Base-by-base conservation (phyloP, 2,888 invertebrate genomes). In the Nemotelus nigrinus region DNA sequence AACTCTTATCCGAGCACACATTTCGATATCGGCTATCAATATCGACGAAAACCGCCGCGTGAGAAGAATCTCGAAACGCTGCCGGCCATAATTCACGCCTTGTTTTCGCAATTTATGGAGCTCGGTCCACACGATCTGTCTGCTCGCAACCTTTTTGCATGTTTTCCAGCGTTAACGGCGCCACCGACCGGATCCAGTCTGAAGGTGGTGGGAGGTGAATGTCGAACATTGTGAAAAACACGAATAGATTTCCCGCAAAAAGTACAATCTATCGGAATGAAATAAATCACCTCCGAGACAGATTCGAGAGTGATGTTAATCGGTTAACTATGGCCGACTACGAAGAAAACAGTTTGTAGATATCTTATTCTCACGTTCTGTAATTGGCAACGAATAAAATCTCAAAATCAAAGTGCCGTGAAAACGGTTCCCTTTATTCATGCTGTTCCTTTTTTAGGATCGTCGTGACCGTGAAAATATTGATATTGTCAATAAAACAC, bases 41-140 rank as follows among this genome's bases (percentile, higher is more conserved):
- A 70, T 8, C 44, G 4, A 50, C 2, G 70, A n/a, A 70, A 70
- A 53, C 70, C 43, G 25, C 25, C 25, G 70, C 70, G 70, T 70
- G 70, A 70, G 70, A 70, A 3, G 70, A 70, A 70, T 70, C 53
- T 39, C 55, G 43, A 55, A 70, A 10, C 43, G 3, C 5, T n/a
- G 8, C 70, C 4, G 53, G 70, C 53, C 39, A 70, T 70, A 70
- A 55, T 70, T 70, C 70, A 70, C 55, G 70, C 45, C 55, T 63
- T 70, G 53, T 50, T 55, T 43, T 44, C 8, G 3, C 10, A 70
- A 67, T 70, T 70, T 70, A 70, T 70, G 41, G 53, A 10, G 4
- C 53, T 43, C 53, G 47, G 3, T 41, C 55, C 43, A 7, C 7
- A 7, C 60, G 3, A 43, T 25, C 7, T 25, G 60, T 39, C 4